Evolutionary conservation across 2,113 vertebrate genomes (phyloP).

Genomic region (Dromaius novaehollandiae): DNA sequence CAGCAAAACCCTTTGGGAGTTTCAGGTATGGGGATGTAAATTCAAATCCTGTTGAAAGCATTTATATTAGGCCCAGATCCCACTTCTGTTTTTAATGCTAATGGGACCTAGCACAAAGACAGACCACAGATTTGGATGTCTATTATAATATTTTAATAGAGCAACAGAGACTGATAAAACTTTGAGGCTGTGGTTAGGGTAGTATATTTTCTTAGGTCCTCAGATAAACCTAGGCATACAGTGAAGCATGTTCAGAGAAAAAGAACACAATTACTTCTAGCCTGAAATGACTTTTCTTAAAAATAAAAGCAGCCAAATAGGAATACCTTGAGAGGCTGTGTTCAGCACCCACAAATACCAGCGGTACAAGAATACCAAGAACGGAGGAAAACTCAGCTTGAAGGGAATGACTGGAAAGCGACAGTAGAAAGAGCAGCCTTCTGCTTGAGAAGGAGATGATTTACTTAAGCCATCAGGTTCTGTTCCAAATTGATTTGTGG

Average conservation of each 20-base stretch:
- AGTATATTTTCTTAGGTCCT: neutral
- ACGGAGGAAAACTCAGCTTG: neutral
- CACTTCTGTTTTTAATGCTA: neutral
- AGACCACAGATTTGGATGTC: neutral
- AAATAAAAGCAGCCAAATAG: neutral
- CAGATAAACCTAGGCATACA: neutral
- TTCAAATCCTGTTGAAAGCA: neutral
- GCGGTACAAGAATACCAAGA: neutral
- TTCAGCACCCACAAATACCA: slow-evolving; percentile 22
- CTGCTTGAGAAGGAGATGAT: neutral
- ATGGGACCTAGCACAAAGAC: neutral
- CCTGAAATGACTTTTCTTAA: neutral
- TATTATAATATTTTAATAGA: neutral
- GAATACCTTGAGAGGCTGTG: neutral
- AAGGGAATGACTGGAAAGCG: neutral
- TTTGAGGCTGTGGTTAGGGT: neutral
- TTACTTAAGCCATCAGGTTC: neutral
- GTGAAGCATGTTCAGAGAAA: neutral
- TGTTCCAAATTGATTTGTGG: neutral
- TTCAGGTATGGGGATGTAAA: neutral
- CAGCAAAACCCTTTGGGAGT: neutral
- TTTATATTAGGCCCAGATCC: neutral
- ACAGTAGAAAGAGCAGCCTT: neutral
- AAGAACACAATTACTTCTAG: neutral
- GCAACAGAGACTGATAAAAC: neutral